Conservation (phyloP, 1,140 invertebrate species). For the Drosophila rhopaloa region DNA sequence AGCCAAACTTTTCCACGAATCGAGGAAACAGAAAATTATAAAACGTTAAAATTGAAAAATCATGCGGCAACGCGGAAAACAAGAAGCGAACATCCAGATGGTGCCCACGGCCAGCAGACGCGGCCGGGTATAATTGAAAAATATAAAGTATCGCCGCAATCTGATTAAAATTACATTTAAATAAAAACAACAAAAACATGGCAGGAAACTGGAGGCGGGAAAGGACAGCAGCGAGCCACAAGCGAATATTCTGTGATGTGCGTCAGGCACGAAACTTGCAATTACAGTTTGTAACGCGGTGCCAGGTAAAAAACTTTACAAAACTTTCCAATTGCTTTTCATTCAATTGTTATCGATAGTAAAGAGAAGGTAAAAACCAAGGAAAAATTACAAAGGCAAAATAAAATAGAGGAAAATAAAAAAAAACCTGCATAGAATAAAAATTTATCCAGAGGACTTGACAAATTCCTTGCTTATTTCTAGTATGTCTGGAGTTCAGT, state of each 20-base stretch:
- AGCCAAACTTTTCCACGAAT: slow-evolving; percentile 37
- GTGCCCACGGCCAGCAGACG: slow-evolving; percentile 32
- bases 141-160: slow-evolving; percentile 76
- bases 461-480: neutral
- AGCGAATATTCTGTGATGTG: slow-evolving; percentile 41
- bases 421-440: neutral
- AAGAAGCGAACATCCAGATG: slow-evolving; percentile 55
- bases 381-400: slow-evolving; percentile 1
- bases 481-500: neutral
- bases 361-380: slow-evolving; percentile 6
- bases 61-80: slow-evolving; percentile 34
- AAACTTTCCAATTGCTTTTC: slow-evolving; percentile 52
- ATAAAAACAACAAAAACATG: slow-evolving; percentile 56
- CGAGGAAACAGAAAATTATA: slow-evolving; percentile 41
- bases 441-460: neutral
- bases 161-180: slow-evolving; percentile 83
- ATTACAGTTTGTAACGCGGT: slow-evolving; percentile 38
- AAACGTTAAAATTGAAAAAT: slow-evolving; percentile 74
- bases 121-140: slow-evolving; percentile 71
- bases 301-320: slow-evolving; percentile 44
- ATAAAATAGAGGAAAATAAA: neutral
- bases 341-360: slow-evolving; percentile 44
- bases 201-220: neutral
- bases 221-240: slow-evolving; percentile 5
- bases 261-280: slow-evolving; percentile 46